Percentiles rank a stretch among this genome's conserved stretches.
Conservation (phyloP, 2,113 vertebrate genomes). For the Cichladusa arquata region DNA sequence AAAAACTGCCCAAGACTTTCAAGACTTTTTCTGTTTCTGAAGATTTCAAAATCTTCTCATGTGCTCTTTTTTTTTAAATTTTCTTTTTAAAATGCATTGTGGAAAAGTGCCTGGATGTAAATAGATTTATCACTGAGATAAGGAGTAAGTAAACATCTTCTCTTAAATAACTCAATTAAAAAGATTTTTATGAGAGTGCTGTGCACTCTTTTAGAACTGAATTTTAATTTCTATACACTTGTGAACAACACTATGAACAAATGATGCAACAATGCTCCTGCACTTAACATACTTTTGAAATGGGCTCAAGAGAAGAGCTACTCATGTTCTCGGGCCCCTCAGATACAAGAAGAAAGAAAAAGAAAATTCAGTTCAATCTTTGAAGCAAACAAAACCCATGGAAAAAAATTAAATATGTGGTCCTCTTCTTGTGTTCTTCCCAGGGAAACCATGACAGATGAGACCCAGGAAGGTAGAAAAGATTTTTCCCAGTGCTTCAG, state of each 20-base stretch:
- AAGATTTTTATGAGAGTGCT: background rate
- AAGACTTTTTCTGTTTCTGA: background rate
- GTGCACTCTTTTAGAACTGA: background rate
- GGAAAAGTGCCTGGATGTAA: background rate
- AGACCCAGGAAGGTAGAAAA: background rate
- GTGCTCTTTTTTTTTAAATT: background rate
- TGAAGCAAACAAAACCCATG: background rate
- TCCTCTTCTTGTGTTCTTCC: background rate
- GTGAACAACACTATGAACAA: background rate
- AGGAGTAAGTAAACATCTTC: background rate
- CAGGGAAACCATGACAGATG: background rate
- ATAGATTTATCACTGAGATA: background rate
- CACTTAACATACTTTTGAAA: background rate
- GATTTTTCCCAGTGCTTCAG: constrained; percentile 8
- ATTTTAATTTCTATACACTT: background rate
- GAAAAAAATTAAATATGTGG: background rate
- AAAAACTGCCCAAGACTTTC: background rate
- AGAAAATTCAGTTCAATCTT: background rate
- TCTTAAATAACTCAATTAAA: background rate
- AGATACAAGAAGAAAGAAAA: background rate
- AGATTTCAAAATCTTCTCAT: background rate
- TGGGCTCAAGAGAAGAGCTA: background rate
- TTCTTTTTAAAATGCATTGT: background rate
- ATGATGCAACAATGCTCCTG: background rate
- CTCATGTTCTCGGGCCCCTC: background rate